These are phyloP conservation scores for Boloria euphrosyne DNA, from an alignment of 2,888 invertebrate genomes.

Conservation along the genomic window DNA sequence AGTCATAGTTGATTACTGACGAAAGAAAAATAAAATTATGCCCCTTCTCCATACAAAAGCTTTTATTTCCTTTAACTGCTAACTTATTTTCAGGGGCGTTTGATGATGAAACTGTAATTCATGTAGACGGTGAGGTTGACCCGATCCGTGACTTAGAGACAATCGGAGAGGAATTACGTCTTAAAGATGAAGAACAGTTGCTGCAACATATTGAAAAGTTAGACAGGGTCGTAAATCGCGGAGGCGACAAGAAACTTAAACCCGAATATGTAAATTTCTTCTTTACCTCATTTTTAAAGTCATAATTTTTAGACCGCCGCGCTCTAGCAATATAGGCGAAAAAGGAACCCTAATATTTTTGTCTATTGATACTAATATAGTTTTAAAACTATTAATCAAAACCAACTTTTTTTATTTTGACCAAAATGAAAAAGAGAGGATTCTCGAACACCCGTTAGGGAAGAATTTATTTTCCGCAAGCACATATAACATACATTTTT, in stretches of 20 bases:
- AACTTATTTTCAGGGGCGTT: conserved; percentile 89
- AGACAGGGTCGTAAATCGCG: conserved; percentile 91
- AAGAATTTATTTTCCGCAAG: too few relatives aligned
- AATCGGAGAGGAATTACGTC: conserved; percentile 95
- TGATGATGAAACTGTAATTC: conserved; percentile 98
- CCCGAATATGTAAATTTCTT: conserved; percentile 92
- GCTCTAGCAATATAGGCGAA: too few relatives aligned
- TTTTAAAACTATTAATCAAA: too few relatives aligned
- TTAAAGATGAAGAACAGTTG: conserved; percentile 97
- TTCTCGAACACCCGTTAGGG: too few relatives aligned
- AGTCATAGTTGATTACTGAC: too few relatives aligned
- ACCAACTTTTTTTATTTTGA: too few relatives aligned
- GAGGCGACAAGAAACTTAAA: conserved; percentile 96
- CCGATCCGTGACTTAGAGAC: conserved; percentile 98
- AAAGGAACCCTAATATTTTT: too few relatives aligned
- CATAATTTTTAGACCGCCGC: too few relatives aligned
- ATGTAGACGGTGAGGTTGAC: conserved; percentile 99
- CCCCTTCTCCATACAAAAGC: background rate
- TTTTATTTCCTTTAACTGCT: background rate
- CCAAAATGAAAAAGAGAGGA: too few relatives aligned
- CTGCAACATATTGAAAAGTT: conserved; percentile 91
- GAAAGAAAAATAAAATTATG: too few relatives aligned
- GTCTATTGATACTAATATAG: too few relatives aligned
- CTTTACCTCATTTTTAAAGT: conserved; percentile 81
- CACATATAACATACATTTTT: too few relatives aligned